Conservation (phyloP, 2,797 vertebrate species). For the Onychomys torridus region DNA sequence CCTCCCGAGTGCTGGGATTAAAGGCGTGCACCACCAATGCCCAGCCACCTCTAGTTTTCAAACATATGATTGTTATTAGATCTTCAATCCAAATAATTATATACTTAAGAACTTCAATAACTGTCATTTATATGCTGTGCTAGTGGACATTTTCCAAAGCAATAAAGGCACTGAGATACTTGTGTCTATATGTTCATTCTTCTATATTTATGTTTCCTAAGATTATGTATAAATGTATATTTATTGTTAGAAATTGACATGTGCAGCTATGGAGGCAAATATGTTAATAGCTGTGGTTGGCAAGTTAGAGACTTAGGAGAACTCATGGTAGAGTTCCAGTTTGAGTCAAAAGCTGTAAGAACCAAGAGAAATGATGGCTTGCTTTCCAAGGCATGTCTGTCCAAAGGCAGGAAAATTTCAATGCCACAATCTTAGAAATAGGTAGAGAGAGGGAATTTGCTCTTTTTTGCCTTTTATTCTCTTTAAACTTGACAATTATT, state of each 20-base stretch:
- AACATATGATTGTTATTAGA: background rate
- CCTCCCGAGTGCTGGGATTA: too few relatives aligned
- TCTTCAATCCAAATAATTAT: background rate
- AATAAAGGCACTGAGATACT: background rate
- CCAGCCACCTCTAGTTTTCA: background rate
- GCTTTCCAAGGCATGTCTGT: background rate
- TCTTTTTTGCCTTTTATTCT: background rate
- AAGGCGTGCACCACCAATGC: too few relatives aligned
- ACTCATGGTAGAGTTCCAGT: background rate
- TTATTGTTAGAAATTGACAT: background rate
- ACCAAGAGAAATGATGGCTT: background rate
- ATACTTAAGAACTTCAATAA: background rate
- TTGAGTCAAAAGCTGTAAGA: background rate
- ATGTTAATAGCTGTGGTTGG: background rate
- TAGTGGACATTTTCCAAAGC: background rate
- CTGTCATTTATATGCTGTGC: background rate
- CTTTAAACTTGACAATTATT: background rate
- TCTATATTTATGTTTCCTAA: background rate
- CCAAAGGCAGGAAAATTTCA: background rate
- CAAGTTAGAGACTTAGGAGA: background rate
- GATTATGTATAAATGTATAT: background rate
- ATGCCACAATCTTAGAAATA: background rate
- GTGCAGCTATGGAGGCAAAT: background rate
- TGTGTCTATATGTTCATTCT: background rate
- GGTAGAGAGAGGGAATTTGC: background rate